These are phyloP conservation scores for Actinia equina DNA, from an alignment of 64 coral and sea anemone species.

Conservation along the genomic window DNA sequence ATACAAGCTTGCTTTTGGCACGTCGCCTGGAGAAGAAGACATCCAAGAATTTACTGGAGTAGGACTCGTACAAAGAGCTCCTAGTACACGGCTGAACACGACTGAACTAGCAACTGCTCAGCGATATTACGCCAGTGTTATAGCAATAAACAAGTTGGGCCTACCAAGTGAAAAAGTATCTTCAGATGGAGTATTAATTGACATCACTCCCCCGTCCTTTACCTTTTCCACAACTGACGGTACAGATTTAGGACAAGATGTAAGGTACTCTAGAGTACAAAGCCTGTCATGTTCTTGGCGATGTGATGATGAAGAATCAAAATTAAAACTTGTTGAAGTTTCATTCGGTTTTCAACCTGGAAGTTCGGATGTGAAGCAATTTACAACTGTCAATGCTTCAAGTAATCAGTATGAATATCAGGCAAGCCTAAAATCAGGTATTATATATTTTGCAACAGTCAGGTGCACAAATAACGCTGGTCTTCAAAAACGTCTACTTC, in stretches of 20 bases:
- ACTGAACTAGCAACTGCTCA: constrained; percentile 57
- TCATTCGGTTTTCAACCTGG: constrained; percentile 86
- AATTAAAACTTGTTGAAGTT: constrained; percentile 45
- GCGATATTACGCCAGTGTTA: constrained; percentile 77
- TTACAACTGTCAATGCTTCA: constrained; percentile 11
- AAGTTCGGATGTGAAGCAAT: constrained; percentile 52
- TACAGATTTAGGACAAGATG: constrained; percentile 21
- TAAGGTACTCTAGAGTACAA: constrained; percentile 18
- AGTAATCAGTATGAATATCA: constrained; percentile 42
- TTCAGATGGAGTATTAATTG: constrained; percentile 77
- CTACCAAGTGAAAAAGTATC: constrained; percentile 63
- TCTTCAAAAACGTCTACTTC: constrained; percentile 49
- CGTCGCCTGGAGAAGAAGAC: constrained; percentile 50
- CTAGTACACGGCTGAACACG: constrained; percentile 69
- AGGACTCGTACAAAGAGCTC: constrained; percentile 50
- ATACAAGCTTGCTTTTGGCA: constrained; percentile 88
- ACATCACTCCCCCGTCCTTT: constrained; percentile 74
- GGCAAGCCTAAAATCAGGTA: constrained; percentile 38
- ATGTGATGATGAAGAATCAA: constrained; percentile 69
- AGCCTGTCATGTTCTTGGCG: constrained; percentile 55
- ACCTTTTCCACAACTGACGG: constrained; percentile 65
- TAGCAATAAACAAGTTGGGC: constrained; percentile 79
- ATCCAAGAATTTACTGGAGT: constrained; percentile 79
- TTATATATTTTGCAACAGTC: constrained; percentile 85
- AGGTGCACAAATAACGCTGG: constrained; percentile 82